Percentiles rank a stretch among this genome's conserved stretches.
Conservation (phyloP, 2,113 vertebrate genomes). For the Lophochroa leadbeateri region DNA sequence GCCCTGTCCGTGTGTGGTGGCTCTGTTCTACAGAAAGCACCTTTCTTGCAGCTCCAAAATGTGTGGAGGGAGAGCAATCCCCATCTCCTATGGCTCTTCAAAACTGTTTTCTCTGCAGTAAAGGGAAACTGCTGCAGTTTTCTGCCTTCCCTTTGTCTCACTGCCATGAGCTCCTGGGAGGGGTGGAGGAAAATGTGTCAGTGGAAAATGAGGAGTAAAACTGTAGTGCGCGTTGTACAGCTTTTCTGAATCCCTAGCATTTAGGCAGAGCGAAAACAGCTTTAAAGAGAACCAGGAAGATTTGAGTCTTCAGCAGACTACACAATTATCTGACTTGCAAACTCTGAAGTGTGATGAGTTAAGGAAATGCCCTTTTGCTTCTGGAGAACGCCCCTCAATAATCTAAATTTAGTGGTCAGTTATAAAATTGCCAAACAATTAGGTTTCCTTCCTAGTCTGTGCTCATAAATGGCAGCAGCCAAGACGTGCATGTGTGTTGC, state of each 20-base stretch:
- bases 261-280: background rate
- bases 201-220: background rate
- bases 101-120: background rate
- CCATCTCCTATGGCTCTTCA: rapidly evolving
- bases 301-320: background rate
- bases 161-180: background rate
- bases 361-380: background rate
- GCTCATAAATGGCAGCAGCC: background rate
- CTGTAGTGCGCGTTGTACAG: background rate
- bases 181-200: background rate
- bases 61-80: background rate
- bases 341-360: background rate
- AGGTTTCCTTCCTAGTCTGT: background rate
- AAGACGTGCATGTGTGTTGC: background rate
- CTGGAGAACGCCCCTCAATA: background rate
- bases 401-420: background rate
- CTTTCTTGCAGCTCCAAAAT: background rate
- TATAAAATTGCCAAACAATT: background rate
- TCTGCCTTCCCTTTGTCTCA: background rate
- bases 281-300: background rate
- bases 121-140: background rate
- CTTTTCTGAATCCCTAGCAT: background rate
- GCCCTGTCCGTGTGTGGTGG: background rate
- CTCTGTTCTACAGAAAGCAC: background rate
- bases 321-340: background rate